Evolutionary conservation across 37 sponge, comb jelly and placozoan species (phyloP).

Genomic region (Mnemiopsis leidyi): DNA sequence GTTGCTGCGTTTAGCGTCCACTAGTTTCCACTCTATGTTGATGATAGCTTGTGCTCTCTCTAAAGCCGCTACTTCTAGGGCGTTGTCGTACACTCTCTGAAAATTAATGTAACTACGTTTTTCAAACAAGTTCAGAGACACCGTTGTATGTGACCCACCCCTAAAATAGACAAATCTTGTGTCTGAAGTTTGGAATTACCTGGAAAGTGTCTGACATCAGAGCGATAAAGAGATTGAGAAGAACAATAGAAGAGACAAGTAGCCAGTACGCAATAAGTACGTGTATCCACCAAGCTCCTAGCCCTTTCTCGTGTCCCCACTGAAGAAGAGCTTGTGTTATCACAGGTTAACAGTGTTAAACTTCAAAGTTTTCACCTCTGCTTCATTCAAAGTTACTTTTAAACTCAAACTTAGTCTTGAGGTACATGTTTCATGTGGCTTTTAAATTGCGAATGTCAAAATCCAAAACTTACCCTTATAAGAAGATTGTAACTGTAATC

Average conservation of each 20-base stretch:
- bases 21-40: neutral
- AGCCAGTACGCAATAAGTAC: slow-evolving; percentile 26
- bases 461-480: neutral
- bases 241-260: neutral
- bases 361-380: no score
- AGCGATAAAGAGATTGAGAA: slow-evolving; percentile 44
- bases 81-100: slow-evolving; percentile 36
- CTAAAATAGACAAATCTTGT: no score
- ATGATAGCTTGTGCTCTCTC: slow-evolving; percentile 20
- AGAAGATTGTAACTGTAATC: neutral
- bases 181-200: no score
- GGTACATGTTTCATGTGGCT: no score
- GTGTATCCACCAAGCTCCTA: slow-evolving; percentile 9
- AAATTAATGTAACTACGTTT: no score
- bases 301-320: neutral
- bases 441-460: neutral
- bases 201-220: slow-evolving; percentile 48
- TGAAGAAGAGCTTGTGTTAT: no score
- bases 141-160: no score
- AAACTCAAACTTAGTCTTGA: no score
- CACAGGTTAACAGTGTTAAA: no score
- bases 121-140: no score
- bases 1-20: neutral
- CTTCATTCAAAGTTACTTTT: no score
- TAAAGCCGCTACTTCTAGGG: slow-evolving; percentile 20